Evolutionary conservation across 2,888 invertebrate genomes (phyloP), one percentile per base, ranked within the genome.

Genomic region (Taphrorychus bicolor): DNA sequence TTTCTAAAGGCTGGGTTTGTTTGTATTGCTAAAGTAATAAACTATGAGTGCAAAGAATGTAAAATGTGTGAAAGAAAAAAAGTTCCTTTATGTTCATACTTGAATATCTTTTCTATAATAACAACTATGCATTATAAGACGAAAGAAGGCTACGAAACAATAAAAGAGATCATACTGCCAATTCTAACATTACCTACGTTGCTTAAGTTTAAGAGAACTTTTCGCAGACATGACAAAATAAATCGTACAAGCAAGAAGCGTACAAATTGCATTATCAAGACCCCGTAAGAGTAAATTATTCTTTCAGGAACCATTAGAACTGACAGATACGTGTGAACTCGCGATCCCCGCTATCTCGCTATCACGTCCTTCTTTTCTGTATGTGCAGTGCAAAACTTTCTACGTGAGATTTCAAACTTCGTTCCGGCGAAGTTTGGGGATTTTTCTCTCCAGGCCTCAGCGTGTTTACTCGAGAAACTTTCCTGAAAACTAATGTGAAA

Each of bases 321-420:
- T 66, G 66, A 66, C 66, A 66, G 59, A 54, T 56, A 66, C 66
- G 66, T 66, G 66, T 59, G 59, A 59, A 66, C 53, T 60, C 54
- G 66, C 66, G 54, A 66, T 60, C 59, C 51, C 57, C 59, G 65
- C 53, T 18, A 22, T 18, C 19, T 17, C 66, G 56, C 59, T 59
- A 65, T 65, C 65, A 65, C 65, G 65, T 65, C 24, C 48, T 24
- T 14, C 45, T 65, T 65, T 45, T 60, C 51, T 63, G 58, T 64
- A 58, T 64, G 64, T 54, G 63, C 58, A 32, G 59, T 48, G 59
- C 53, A 65, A 59, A 65, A 59, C 59, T 65, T 65, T 53, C 59
- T 59, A 48, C 58, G 64, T 64, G 64, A 52, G 64, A 64, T 58
- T 64, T 59, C 59, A 52, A 65, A 65, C 59, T 65, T 65, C 53